Base-by-base conservation (phyloP, 1,140 invertebrate genomes). In the Drosophila subobscura region DNA sequence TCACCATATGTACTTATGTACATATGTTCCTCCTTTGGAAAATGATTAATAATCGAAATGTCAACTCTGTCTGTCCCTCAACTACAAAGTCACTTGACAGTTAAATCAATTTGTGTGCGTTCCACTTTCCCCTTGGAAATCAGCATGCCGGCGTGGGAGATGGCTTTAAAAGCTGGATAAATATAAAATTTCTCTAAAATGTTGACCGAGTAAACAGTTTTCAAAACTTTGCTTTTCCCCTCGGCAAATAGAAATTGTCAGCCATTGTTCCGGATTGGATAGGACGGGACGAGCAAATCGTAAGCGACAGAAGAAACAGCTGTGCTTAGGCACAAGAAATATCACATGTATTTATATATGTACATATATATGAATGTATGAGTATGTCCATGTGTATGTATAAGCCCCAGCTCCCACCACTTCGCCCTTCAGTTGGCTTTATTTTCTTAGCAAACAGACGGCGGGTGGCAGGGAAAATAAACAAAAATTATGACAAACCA, bases 11-110 rank as follows among this genome's bases (percentile, higher is more conserved):
- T 29, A 33, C 40, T 5, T 25, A 4, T 44, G 29, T 60, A 20
- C 16, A 33, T 37, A 33, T 41, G 45, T 41, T 16, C 5, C 23
- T 44, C 64, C 42, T 68, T 70, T 68, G 66, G 50, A 50, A 56
- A 76, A 76, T 88, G 83, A 88, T 86, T 86, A 86, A 88, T 88
- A 88, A 88, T 88, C 83, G 86, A 83, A 86, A 86, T 83, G 84
- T 83, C 83, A 88, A 73, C 72, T 71, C 41, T 72, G 71, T 59
- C 44, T 65, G 71, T 59, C 79, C 79, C 70, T 88, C 83, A 79
- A 84, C 51, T 72, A 72, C 70, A 88, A 88, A 86, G 84, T 86
- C 83, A 88, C 75, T 88, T 83, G 83, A 86, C 83, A 83, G 79
- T 86, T 88, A 83, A 88, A 88, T 86, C 81, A 86, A 86, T 81